Conservation (phyloP, 2,113 vertebrate species). For the Sphaerodactylus townsendi region DNA sequence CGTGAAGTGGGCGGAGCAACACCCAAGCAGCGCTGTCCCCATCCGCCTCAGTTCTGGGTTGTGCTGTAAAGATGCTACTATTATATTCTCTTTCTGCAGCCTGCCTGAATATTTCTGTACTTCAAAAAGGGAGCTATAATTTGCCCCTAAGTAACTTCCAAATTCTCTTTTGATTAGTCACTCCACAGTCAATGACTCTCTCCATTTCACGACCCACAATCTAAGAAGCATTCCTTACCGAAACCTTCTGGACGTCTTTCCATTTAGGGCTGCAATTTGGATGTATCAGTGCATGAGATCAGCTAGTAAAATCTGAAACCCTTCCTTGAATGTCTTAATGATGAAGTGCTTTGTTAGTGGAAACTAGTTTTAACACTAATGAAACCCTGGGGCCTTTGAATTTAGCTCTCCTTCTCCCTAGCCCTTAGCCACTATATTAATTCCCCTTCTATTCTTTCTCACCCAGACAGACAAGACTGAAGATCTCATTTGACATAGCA, state of each 20-base stretch:
- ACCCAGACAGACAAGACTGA: slow-evolving; percentile 41
- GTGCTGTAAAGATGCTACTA: background rate
- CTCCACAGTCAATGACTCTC: background rate
- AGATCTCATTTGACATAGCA: slow-evolving; percentile 7
- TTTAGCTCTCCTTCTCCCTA: slow-evolving; percentile 5
- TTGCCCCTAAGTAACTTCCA: background rate
- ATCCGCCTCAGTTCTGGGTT: no score
- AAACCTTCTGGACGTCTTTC: background rate
- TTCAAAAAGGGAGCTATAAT: background rate
- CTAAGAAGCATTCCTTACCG: background rate
- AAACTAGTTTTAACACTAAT: slow-evolving; percentile 30
- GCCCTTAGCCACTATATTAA: background rate
- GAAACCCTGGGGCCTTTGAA: slow-evolving; percentile 10
- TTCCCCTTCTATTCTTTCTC: slow-evolving; percentile 18
- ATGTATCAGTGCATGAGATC: background rate
- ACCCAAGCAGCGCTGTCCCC: no score
- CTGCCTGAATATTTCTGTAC: background rate
- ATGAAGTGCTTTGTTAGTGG: slow-evolving; percentile 20
- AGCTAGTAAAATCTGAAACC: slow-evolving; percentile 22
- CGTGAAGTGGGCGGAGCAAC: no score
- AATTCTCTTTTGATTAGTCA: background rate
- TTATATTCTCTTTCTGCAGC: background rate
- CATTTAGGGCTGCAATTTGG: background rate
- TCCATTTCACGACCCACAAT: background rate
- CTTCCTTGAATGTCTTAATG: slow-evolving; percentile 33